Base-by-base conservation (phyloP, 2,113 vertebrate genomes). In the Ondatra zibethicus region DNA sequence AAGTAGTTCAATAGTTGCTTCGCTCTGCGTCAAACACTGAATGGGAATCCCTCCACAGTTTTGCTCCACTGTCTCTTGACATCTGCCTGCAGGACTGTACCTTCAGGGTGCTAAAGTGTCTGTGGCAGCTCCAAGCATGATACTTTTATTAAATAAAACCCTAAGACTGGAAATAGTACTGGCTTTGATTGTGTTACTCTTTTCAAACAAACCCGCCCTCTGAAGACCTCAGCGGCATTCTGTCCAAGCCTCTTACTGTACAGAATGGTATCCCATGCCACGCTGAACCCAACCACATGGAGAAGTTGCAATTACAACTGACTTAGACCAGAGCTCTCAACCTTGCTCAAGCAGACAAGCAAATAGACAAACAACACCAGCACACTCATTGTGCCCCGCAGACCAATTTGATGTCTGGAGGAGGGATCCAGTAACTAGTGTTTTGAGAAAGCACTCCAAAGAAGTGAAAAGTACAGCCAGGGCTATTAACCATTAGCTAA, bases 331-430 rank as follows among this genome's bases (percentile, higher is more conserved):
- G 55, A 80, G 68, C 78, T 93, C 63, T 91, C 88, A 85, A 72
- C 65, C 25, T 14, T 87, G 72, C 39, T 88, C 91, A 91, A 31
- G 77, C 72, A 94, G 73, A 55, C 19, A 25, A 42, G n/a, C 72
- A 84, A 61, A 61, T 36, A 82, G n/a, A 61, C 55, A 72, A 61
- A 61, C 36, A 68, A 93, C 31, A 52, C 13, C 58, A n/a, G n/a
- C 45, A 6, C n/a, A 65, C 55, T 89, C 36, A 89, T 29, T 85
- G 36, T 16, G 55, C 29, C 72, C 47, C 52, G 19, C 42, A 88
- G 75, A 92, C 52, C 70, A 94, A 65, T 65, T 75, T 87, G 76
- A 61, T 95, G 68, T 92, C 45, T 96, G 77, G 23, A 96, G 50
- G 47, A 91, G 61, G 77, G 70, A 63, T 16, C 80, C 47, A 31